Evolutionary conservation across 2,113 vertebrate species (phyloP).

Genomic region (Oncorhynchus tshawytscha): DNA sequence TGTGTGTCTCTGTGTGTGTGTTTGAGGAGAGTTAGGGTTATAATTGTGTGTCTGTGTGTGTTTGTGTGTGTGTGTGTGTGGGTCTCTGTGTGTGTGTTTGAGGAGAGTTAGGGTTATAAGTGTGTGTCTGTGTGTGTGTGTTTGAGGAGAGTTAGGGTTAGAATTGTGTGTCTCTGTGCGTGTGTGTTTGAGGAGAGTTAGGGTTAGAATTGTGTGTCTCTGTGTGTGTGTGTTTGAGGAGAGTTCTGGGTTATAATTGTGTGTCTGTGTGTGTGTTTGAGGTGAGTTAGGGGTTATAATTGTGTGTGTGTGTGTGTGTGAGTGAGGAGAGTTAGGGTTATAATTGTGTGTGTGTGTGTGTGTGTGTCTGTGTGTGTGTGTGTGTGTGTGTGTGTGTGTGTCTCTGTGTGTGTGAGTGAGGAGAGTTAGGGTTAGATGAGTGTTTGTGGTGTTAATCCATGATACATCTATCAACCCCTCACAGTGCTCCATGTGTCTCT

Average conservation of each 20-base stretch:
- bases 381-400: background rate
- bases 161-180: background rate
- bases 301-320: too few species aligned
- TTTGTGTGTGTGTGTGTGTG: constrained; percentile 1
- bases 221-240: background rate
- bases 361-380: background rate
- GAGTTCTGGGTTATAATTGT: background rate
- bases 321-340: too few species aligned
- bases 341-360: too few species aligned
- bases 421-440: constrained; percentile 10
- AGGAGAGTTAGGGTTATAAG: background rate
- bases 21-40: background rate
- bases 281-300: background rate
- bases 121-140: background rate
- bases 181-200: too few species aligned
- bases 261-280: background rate
- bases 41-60: constrained; percentile 18
- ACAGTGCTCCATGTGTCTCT: background rate
- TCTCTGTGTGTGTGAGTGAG: background rate
- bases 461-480: constrained; percentile 12
- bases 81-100: background rate
- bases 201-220: background rate
- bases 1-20: background rate
- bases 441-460: constrained; percentile 10
- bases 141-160: background rate